phyloP scores from a whole-genome alignment of 2,888 invertebrate species.

The Pteria penguin region DNA sequence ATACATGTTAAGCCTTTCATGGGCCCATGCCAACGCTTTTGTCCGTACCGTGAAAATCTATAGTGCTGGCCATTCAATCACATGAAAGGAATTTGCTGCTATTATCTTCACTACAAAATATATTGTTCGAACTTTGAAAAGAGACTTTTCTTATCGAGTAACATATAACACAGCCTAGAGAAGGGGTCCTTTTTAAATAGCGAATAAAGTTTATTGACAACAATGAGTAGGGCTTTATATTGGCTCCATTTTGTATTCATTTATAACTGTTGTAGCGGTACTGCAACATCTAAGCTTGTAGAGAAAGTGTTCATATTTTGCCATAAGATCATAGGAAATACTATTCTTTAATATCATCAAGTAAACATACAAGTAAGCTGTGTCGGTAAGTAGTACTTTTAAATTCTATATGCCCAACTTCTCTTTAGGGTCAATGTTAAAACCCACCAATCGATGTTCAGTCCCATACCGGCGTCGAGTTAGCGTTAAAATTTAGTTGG shows the following conservation, averaged over 20 bases:
- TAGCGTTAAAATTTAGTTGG: too few species aligned
- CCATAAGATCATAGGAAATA: too few species aligned
- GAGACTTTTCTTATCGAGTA: slow-evolving; percentile 73
- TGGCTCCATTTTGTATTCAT: slow-evolving; percentile 1
- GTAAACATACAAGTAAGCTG: too few species aligned
- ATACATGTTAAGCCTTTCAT: slow-evolving; percentile 26
- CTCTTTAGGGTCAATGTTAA: too few species aligned
- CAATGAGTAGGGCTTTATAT: slow-evolving; percentile 22
- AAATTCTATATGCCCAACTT: too few species aligned
- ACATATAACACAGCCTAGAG: slow-evolving; percentile 71
- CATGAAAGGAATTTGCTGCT: slow-evolving; percentile 69
- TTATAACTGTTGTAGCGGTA: background rate
- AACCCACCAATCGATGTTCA: too few species aligned
- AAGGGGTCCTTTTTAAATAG: slow-evolving; percentile 47
- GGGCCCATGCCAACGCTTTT: slow-evolving; percentile 27
- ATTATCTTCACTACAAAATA: slow-evolving; percentile 74
- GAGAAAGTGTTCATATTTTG: too few species aligned
- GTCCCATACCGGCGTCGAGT: too few species aligned
- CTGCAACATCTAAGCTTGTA: too few species aligned
- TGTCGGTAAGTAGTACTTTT: too few species aligned
- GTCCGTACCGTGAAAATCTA: slow-evolving; percentile 66
- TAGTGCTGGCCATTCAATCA: slow-evolving; percentile 64
- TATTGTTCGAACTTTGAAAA: slow-evolving; percentile 75
- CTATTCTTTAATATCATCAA: too few species aligned
- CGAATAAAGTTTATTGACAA: slow-evolving; percentile 51